These are phyloP conservation scores for Drosophila pallidifrons DNA, from an alignment of 1,140 invertebrate genomes.

Conservation along the genomic window DNA sequence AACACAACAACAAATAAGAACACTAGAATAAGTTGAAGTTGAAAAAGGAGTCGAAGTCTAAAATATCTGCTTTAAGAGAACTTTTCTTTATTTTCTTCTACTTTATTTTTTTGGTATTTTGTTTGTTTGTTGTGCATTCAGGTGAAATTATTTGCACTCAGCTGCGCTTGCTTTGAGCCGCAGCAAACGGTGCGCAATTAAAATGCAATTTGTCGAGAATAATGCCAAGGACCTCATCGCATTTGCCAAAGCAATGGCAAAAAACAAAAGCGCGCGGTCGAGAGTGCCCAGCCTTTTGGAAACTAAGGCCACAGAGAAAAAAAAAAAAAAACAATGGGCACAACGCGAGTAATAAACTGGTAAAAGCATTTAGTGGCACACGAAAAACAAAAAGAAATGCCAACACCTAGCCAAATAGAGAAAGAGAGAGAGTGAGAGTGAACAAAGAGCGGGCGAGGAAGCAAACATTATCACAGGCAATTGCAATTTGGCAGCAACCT, in stretches of 20 bases:
- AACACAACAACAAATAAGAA: background rate
- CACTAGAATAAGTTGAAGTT: conserved; percentile 1
- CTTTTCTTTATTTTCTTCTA: conserved; percentile 43
- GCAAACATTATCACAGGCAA: background rate
- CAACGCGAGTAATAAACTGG: conserved; percentile 15
- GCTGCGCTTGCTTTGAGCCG: conserved; percentile 62
- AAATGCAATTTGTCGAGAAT: conserved; percentile 69
- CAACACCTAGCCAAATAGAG: no score
- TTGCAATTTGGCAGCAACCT: conserved; percentile 6
- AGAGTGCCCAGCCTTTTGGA: conserved; percentile 11
- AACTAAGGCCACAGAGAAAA: conserved; percentile 3
- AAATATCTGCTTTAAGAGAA: conserved; percentile 57
- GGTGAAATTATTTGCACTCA: conserved; percentile 72
- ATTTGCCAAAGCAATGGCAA: conserved; percentile 40
- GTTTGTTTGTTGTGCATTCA: conserved; percentile 73
- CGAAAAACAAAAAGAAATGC: conserved; percentile 1
- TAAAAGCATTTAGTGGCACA: conserved; percentile 21
- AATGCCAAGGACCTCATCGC: conserved; percentile 45
- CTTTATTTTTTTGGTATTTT: conserved; percentile 33
- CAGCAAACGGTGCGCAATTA: conserved; percentile 60
- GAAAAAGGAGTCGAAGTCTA: background rate
- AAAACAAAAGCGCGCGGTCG: conserved; percentile 14
- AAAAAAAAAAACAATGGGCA: conserved; percentile 22
- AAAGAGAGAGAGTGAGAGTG: no score
- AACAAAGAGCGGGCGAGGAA: no score